Conservation (phyloP, 2,797 vertebrate genomes). For the Phalloptychus januarius region DNA sequence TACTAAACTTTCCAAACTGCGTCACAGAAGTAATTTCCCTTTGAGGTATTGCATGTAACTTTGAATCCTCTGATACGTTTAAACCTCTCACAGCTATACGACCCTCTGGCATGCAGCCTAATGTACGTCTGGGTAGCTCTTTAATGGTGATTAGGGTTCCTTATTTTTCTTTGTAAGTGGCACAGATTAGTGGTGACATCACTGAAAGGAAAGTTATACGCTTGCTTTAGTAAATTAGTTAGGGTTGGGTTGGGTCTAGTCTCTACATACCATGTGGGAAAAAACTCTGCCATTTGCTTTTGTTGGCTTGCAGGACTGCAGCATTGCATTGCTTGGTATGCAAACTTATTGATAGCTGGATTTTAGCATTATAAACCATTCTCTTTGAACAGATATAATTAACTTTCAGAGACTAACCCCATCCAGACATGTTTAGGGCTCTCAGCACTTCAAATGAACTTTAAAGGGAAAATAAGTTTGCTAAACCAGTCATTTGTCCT, state of each 20-base stretch:
- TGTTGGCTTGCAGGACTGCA: background rate
- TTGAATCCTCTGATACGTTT: slow-evolving; percentile 36
- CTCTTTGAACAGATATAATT: background rate
- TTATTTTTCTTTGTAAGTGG: slow-evolving; percentile 18
- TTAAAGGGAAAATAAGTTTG: slow-evolving; percentile 19
- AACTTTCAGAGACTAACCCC: background rate
- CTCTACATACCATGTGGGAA: slow-evolving; percentile 10
- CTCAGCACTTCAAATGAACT: slow-evolving; percentile 48
- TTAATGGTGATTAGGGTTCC: slow-evolving; percentile 35
- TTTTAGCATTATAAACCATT: slow-evolving; percentile 8
- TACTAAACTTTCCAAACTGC: slow-evolving; percentile 34
- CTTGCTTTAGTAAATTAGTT: slow-evolving; percentile 28
- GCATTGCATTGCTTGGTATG: slow-evolving; percentile 1
- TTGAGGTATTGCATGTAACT: slow-evolving; percentile 29
- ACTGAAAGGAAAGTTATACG: slow-evolving; percentile 42
- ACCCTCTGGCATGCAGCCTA: slow-evolving; percentile 16
- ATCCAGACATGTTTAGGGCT: slow-evolving; percentile 11
- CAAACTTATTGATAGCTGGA: slow-evolving; percentile 15
- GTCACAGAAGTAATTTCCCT: slow-evolving; percentile 1
- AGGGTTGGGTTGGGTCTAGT: slow-evolving; percentile 20
- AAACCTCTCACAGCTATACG: slow-evolving; percentile 15
- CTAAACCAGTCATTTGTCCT: slow-evolving; percentile 24
- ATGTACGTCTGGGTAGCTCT: slow-evolving; percentile 20
- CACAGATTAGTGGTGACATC: slow-evolving; percentile 22
- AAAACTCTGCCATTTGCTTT: slow-evolving; percentile 1